phyloP scores from a whole-genome alignment of 1,140 invertebrate genomes.

The silkworm (Bombyx mori) region DNA sequence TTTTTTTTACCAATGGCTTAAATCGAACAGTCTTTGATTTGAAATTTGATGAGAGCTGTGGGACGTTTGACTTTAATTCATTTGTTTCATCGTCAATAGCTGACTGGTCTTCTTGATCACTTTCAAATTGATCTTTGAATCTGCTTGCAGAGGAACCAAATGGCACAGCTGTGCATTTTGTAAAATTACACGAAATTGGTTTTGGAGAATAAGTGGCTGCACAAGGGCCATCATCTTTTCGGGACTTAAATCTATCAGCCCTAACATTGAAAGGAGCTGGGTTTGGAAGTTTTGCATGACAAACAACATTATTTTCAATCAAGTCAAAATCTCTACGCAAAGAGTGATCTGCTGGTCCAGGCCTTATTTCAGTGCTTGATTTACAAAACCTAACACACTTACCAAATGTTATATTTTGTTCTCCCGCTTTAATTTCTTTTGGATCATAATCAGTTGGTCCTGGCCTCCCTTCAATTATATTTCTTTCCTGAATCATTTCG shows the following conservation, averaged over 20 bases:
- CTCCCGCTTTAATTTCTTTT: conserved; percentile 22
- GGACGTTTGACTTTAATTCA: conserved; percentile 10
- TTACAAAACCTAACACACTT: conserved; percentile 31
- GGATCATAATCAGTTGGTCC: conserved; percentile 43
- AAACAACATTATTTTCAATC: conserved; percentile 16
- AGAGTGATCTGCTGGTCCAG: conserved; percentile 37
- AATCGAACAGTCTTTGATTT: conserved; percentile 44
- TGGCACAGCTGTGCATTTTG: conserved; percentile 28
- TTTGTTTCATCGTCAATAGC: conserved; percentile 10
- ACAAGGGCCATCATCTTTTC: conserved; percentile 32
- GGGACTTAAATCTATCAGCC: conserved; percentile 34
- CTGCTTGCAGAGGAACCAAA: conserved; percentile 35
- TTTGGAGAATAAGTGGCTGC: conserved; percentile 38
- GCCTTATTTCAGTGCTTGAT: conserved; percentile 21
- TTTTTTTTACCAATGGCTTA: conserved; percentile 33
- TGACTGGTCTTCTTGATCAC: conserved; percentile 15
- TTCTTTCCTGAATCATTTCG: conserved; percentile 42
- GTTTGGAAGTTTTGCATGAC: conserved; percentile 28
- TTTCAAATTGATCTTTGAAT: conserved; percentile 27
- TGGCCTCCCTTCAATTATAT: conserved; percentile 33
- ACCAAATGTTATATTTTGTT: conserved; percentile 27
- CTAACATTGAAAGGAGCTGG: conserved; percentile 39
- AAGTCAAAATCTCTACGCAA: conserved; percentile 44
- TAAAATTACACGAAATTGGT: conserved; percentile 21
- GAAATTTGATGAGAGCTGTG: conserved; percentile 39